Base-by-base conservation (phyloP, 2,888 invertebrate genomes). In the Dicranocentrus wangi region DNA sequence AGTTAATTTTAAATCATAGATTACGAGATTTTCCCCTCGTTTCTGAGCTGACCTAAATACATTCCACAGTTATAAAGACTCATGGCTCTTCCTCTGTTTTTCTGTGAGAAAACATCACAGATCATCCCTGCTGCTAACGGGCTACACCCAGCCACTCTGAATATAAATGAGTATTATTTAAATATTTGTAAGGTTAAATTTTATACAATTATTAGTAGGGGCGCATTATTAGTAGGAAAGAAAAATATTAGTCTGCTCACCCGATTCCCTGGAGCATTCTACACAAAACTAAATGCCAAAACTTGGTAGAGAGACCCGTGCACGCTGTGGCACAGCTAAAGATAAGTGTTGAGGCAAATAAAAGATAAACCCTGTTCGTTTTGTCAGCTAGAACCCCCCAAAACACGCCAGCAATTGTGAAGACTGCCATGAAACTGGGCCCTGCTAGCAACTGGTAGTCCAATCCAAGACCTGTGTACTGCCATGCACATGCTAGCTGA, bases 11-110 rank as follows among this genome's bases (percentile, higher is more conserved):
- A 51, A 51, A 51, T 19, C 51, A 21, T 51, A 2, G 19, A 17
- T 51, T 47, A 47, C 2, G n/a, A n/a, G 51, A 51, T 1, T 51
- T 2, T 17, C 7, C 21, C 21, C 51, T n/a, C n/a, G 8, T 17
- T 21, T 51, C 17, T 19, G 51, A 32, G 27, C 77, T 60, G 10
- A 78, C 78, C 82, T 28, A 96, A 95, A 88, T 97, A 97, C 86
- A 97, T 96, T 15, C 97, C 97, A 96, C 96, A 97, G 89, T 97
- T 97, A 90, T 97, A 97, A 82, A 97, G 93, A 0, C 96, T 95
- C 91, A 97, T 93, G 10, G 96, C 97, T 60, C 96, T 89, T 0
- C 95, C 97, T 72, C 96, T 91, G 87, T 95, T 94, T 83, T 87
- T 82, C n/a, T 80, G 55, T 2, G 75, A 81, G 66, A 82, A 85